phyloP scores from a whole-genome alignment of 2,113 vertebrate species.

The Cynoglossus semilaevis region DNA sequence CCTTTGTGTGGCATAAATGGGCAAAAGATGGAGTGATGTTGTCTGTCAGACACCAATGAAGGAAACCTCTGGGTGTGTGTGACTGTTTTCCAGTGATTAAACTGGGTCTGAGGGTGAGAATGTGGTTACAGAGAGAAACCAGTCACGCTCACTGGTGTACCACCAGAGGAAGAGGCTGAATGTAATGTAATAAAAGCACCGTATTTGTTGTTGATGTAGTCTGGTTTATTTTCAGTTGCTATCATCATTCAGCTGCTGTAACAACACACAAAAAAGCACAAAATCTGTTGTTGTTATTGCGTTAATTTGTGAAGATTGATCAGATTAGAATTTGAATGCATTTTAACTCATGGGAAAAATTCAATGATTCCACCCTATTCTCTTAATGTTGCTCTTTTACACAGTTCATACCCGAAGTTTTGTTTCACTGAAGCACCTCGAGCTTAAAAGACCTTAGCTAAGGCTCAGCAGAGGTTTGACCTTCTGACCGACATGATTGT shows the following conservation, averaged over 20 bases:
- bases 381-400: too few species aligned
- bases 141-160: background rate
- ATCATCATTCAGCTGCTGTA: slow-evolving; percentile 3
- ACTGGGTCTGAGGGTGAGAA: slow-evolving; percentile 14
- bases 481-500: too few species aligned
- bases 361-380: too few species aligned
- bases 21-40: background rate
- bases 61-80: background rate
- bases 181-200: background rate
- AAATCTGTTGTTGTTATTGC: background rate
- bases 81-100: slow-evolving; percentile 2
- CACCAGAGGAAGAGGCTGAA: background rate
- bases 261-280: background rate
- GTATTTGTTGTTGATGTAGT: too few species aligned
- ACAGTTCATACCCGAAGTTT: too few species aligned
- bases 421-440: too few species aligned
- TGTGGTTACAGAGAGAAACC: slow-evolving; percentile 1
- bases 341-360: too few species aligned
- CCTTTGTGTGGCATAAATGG: slow-evolving; percentile 22
- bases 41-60: background rate
- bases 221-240: background rate
- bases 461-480: too few species aligned
- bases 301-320: too few species aligned
- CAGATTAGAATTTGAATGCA: too few species aligned
- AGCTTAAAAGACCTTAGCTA: too few species aligned